Evolutionary conservation across 2,113 vertebrate genomes (phyloP).

Genomic region (Regulus satrapa): DNA sequence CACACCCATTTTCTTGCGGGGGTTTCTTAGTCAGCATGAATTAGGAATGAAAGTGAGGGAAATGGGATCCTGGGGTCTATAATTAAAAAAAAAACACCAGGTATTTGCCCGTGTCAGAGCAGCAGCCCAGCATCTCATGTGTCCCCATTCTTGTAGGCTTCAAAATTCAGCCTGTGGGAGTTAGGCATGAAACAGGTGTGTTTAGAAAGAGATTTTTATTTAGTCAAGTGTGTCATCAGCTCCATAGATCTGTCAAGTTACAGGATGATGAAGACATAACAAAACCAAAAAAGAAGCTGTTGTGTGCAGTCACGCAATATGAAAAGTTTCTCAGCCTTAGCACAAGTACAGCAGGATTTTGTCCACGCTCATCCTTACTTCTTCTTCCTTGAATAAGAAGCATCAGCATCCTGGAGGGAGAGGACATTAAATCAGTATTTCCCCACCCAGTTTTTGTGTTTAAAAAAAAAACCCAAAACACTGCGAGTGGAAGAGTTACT

Average conservation of each 20-base stretch:
- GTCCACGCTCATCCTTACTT: not conserved
- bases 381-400: constrained; percentile 78
- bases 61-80: accelerated
- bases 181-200: not conserved
- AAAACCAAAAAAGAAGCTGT: not conserved
- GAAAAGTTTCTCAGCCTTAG: not conserved
- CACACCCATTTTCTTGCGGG: not conserved
- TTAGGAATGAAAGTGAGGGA: not conserved
- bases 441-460: not conserved
- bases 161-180: not conserved
- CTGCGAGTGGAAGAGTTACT: not conserved
- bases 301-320: not conserved
- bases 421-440: not conserved
- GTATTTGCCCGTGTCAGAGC: not conserved
- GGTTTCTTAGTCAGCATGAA: not conserved
- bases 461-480: not conserved
- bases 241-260: not conserved
- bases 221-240: not conserved
- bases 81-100: too few species aligned
- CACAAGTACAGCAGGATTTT: not conserved
- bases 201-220: constrained; percentile 55
- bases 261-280: not conserved
- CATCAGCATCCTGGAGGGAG: constrained; percentile 83
- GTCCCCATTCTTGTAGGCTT: not conserved
- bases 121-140: not conserved